Evolutionary conservation across 2,113 vertebrate species (phyloP).

Genomic region (Bubo scandiacus): DNA sequence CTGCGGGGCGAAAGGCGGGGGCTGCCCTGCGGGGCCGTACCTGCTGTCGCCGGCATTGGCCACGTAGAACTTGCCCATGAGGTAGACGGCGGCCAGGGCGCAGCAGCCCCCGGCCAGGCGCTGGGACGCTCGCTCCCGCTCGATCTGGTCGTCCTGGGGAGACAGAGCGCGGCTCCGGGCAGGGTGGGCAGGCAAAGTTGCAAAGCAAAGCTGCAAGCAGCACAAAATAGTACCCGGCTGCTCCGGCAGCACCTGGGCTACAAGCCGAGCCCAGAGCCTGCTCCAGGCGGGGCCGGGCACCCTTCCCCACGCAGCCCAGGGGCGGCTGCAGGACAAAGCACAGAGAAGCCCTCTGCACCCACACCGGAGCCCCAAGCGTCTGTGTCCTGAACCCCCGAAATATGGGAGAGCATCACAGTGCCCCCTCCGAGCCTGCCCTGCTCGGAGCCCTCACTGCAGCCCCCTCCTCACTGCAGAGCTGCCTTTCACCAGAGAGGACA

Average conservation of each 20-base stretch:
- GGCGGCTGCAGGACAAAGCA: background rate
- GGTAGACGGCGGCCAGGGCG: constrained; percentile 86
- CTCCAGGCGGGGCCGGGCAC: background rate
- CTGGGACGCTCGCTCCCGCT: constrained; percentile 82
- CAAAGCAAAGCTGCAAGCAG: background rate
- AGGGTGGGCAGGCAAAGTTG: background rate
- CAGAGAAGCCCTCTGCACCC: background rate
- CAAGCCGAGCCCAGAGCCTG: background rate
- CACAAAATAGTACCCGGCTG: background rate
- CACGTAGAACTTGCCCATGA: constrained; percentile 94
- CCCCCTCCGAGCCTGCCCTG: background rate
- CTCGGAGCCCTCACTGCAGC: background rate
- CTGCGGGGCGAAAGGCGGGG: accelerated
- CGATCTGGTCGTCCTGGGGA: constrained; percentile 89
- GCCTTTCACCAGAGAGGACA: background rate
- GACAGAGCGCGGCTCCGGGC: background rate
- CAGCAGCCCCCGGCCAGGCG: constrained; percentile 91
- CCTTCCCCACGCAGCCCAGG: background rate
- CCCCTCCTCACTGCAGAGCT: background rate
- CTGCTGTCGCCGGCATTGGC: constrained; percentile 98
- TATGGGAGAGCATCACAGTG: accelerated
- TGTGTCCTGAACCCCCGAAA: background rate
- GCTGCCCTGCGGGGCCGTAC: constrained; percentile 59
- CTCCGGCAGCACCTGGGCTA: background rate
- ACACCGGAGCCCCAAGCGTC: background rate